These are phyloP conservation scores for Eidolon helvum DNA, from an alignment of 2,113 vertebrate species.

Conservation along the genomic window DNA sequence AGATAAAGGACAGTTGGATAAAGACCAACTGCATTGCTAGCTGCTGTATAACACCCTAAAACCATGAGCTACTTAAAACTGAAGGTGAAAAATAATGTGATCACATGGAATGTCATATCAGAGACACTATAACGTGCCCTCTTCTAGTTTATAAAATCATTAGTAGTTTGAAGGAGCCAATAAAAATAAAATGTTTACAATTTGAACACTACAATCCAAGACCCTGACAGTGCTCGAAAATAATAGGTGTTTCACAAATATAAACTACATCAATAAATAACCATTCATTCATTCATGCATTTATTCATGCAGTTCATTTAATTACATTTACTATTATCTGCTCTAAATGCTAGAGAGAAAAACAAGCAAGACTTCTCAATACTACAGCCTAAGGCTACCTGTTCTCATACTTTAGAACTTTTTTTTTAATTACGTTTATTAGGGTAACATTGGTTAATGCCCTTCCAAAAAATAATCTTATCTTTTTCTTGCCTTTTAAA, in stretches of 20 bases:
- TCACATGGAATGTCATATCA: not conserved
- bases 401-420: not conserved
- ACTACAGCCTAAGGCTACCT: not conserved
- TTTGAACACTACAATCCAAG: not conserved
- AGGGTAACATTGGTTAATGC: too few species aligned
- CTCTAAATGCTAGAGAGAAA: not conserved
- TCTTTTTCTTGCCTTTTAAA: too few species aligned
- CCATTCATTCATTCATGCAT: not conserved
- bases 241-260: not conserved
- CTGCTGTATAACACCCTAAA: not conserved
- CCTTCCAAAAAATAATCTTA: slow-evolving; percentile 2
- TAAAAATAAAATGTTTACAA: not conserved
- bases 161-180: not conserved
- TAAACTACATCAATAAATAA: not conserved
- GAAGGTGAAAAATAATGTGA: not conserved
- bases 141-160: not conserved
- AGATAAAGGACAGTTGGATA: not conserved
- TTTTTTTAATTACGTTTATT: not conserved
- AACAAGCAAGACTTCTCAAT: not conserved
- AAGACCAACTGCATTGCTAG: not conserved
- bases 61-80: not conserved
- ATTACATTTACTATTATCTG: not conserved
- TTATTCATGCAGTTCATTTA: not conserved
- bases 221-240: not conserved
- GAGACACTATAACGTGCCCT: not conserved